phyloP scores from a whole-genome alignment of 2,113 vertebrate genomes.

The Bubalus kerabau region DNA sequence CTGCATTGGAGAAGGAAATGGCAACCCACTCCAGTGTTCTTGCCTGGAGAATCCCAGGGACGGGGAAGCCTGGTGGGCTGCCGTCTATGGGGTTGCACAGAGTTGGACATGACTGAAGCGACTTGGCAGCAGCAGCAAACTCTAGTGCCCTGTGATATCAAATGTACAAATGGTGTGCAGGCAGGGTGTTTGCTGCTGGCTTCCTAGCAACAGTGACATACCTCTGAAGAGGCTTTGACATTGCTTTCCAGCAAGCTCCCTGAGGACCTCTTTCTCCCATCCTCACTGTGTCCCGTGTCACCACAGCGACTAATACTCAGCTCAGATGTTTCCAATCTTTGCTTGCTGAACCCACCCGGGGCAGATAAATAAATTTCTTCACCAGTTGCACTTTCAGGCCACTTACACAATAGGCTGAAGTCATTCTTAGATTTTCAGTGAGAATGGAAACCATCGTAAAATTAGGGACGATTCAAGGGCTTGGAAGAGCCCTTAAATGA shows the following conservation, averaged over 20 bases:
- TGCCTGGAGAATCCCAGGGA: too few species aligned
- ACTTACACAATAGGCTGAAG: constrained; percentile 65
- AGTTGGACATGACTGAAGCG: too few species aligned
- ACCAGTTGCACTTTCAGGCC: not conserved
- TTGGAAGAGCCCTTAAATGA: constrained; percentile 26
- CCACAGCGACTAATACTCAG: not conserved
- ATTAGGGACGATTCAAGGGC: not conserved
- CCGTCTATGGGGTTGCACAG: too few species aligned
- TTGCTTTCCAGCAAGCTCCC: not conserved
- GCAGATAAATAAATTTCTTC: constrained; percentile 28
- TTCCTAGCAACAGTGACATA: not conserved
- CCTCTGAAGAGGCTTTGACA: not conserved
- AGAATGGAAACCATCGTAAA: constrained; percentile 55
- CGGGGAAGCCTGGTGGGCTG: too few species aligned
- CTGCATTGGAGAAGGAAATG: too few species aligned
- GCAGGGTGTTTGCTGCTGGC: not conserved
- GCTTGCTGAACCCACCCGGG: constrained; percentile 17
- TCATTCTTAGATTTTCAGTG: constrained; percentile 57
- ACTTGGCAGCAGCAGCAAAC: too few species aligned
- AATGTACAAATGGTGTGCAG: not conserved
- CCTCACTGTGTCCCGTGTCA: not conserved
- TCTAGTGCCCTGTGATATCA: not conserved
- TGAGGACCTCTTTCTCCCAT: not conserved
- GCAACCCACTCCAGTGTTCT: too few species aligned
- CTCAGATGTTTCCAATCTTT: constrained; percentile 49